Conservation (phyloP, 2,888 invertebrate species). For the Ennomos fuscantarius region DNA sequence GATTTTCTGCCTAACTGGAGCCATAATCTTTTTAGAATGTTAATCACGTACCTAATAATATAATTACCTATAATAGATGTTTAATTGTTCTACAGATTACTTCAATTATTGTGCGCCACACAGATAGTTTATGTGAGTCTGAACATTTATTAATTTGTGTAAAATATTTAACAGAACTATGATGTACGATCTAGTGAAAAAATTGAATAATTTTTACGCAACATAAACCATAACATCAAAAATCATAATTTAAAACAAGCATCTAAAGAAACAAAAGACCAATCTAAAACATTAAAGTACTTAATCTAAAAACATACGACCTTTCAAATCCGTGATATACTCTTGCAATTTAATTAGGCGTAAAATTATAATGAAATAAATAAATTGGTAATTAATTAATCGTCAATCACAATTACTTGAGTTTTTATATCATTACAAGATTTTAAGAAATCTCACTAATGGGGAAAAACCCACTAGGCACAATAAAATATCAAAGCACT, state of each 20-base stretch:
- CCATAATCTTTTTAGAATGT: no score
- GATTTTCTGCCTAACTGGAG: no score
- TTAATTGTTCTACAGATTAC: no score
- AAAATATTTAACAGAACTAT: neutral
- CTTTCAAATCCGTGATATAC: constrained; percentile 24
- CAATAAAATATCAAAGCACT: constrained; percentile 13
- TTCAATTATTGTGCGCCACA: no score
- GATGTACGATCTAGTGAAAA: neutral
- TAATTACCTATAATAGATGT: no score
- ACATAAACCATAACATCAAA: no score
- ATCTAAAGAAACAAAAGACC: neutral
- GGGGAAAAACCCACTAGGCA: constrained; percentile 16
- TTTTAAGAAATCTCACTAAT: neutral
- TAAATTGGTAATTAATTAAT: constrained; percentile 2
- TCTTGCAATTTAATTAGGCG: constrained; percentile 15
- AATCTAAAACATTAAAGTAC: neutral
- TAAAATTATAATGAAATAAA: constrained; percentile 10
- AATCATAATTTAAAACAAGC: no score
- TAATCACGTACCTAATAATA: no score
- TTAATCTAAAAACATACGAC: constrained; percentile 25
- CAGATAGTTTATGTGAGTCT: no score
- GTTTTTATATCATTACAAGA: neutral
- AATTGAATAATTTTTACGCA: neutral
- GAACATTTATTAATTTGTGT: no score
- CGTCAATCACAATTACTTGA: constrained; percentile 5